phyloP scores from a whole-genome alignment of 2,113 vertebrate genomes.

The Ornithorhynchus anatinus region DNA sequence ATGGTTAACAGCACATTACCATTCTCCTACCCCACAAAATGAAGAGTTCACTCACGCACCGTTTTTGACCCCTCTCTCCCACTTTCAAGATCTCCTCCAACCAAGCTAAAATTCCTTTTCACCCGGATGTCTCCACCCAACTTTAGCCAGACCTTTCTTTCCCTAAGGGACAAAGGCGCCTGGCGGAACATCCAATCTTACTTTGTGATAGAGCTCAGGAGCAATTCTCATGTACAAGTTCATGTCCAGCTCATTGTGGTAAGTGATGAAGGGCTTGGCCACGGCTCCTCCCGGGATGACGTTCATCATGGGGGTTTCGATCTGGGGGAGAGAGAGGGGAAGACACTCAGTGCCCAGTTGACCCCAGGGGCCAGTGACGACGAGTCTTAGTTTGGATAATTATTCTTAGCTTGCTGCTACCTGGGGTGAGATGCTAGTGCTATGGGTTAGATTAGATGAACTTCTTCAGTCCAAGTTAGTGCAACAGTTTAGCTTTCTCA shows the following conservation, averaged over 20 bases:
- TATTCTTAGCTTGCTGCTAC: neutral
- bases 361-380: neutral
- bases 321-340: conserved; percentile 65
- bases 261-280: conserved; percentile 92
- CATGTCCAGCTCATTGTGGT: conserved; percentile 99
- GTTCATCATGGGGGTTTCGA: conserved; percentile 99
- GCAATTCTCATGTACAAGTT: conserved; percentile 97
- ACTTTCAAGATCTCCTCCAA: neutral
- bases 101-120: neutral
- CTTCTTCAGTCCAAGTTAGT: too few species aligned
- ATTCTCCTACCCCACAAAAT: too few species aligned
- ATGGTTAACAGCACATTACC: too few species aligned
- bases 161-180: neutral
- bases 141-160: neutral
- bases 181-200: conserved; percentile 51
- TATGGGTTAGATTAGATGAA: too few species aligned
- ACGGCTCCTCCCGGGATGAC: conserved; percentile 94
- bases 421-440: neutral
- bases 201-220: conserved; percentile 98
- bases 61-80: too few species aligned
- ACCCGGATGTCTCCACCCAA: neutral
- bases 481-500: too few species aligned
- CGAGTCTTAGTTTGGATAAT: neutral
- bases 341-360: neutral
- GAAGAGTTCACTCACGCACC: too few species aligned